Evolutionary conservation across 2,888 invertebrate species (phyloP), one percentile per base, ranked within the genome.

Genomic region (Philopedon plagiatum): DNA sequence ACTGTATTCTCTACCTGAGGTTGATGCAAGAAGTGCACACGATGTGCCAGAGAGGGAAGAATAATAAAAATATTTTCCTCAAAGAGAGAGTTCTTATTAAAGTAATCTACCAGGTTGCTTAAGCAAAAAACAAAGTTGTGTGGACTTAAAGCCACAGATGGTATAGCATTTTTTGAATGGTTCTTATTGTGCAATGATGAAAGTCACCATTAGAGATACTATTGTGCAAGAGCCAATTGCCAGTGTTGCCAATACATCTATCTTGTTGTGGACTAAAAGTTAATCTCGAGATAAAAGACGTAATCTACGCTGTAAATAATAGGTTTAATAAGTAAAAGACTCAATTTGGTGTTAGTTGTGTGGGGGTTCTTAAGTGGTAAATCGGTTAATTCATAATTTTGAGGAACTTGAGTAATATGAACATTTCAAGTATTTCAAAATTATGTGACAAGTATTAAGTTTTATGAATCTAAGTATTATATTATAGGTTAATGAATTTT

Each of bases 1-100:
- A 0, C 90, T 92, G 62, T 93, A 93, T 80, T 82, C 69, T 65
- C 80, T 81, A 60, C 81, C 85, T 0, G 82, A 81, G 15, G 80
- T 78, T 8, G 76, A 78, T 23, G 73, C 37, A 7, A 78, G 75
- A 56, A 76, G 74, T 29, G 65, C 64, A 13, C 69, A 72, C 5
- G 76, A 75, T 34, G 69, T 71, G 15, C 73, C 70, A 29, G 75
- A 78, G 21, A 79, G 76, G 69, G 79, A 80, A 62, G 70, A 71
- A 49, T 41, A 73, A 64, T 63, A 29, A 34, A 69, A 78, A 26
- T 13, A 37, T 13, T 1, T n/a, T n/a, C n/a, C n/a, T n/a, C 70
- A 29, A 74, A 78, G 21, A 79, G 76, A 69, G 79, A 80, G 58
- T 66, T 67, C 39, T 41, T 68, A 64, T 63, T 19, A 34, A 69